A percentile compares a stretch with the other conserved stretches of the same genome.
These are phyloP conservation scores for Diprion similis DNA, from an alignment of 1,140 invertebrate species.

Conservation along the genomic window DNA sequence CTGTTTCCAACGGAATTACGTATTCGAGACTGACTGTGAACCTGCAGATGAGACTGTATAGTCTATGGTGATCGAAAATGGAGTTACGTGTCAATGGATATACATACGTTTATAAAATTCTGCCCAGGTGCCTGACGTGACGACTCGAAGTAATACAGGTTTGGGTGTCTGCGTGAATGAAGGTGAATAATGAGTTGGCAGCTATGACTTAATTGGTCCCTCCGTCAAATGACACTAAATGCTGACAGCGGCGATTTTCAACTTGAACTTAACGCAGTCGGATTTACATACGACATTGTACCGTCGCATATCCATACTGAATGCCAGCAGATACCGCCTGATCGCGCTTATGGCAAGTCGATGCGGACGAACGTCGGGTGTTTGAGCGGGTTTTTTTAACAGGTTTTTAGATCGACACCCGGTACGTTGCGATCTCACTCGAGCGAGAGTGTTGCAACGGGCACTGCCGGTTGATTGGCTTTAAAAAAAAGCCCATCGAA, in stretches of 20 bases:
- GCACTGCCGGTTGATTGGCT: constrained; percentile 48
- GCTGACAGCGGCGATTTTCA: neutral
- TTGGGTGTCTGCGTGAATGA: too few species aligned
- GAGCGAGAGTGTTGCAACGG: constrained; percentile 13
- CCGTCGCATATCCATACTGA: too few species aligned
- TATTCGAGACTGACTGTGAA: neutral
- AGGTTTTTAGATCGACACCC: neutral
- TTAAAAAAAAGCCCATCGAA: constrained; percentile 45
- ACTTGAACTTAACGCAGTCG: neutral
- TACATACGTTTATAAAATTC: neutral
- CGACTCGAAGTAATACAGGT: too few species aligned
- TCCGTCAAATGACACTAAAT: neutral
- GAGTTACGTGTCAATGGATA: neutral
- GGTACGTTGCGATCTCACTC: constrained; percentile 3
- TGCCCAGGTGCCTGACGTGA: neutral
- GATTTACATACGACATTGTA: neutral
- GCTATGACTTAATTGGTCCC: constrained; percentile 4
- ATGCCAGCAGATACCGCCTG: too few species aligned
- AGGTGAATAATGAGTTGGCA: constrained; percentile 3
- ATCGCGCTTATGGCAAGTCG: too few species aligned
- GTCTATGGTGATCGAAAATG: neutral
- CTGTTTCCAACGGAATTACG: neutral
- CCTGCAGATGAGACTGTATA: neutral
- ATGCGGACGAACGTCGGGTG: too few species aligned
- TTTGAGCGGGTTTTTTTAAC: too few species aligned